Evolutionary conservation across 1,140 invertebrate species (phyloP).

Genomic region (Holcopasites calliopsidis): DNA sequence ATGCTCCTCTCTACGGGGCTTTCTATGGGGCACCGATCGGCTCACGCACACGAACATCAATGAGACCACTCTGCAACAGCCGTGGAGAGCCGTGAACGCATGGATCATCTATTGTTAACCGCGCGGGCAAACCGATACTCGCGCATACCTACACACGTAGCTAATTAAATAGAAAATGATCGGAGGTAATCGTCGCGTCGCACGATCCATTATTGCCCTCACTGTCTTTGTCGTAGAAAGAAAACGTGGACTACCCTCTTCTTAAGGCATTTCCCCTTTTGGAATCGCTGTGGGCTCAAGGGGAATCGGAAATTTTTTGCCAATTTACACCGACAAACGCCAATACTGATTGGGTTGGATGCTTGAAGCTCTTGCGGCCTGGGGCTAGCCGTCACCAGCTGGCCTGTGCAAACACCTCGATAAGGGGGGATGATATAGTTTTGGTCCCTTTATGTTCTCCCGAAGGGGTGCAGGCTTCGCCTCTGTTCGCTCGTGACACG

Average conservation of each 20-base stretch:
- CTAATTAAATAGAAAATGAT: constrained; percentile 59
- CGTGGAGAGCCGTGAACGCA: constrained; percentile 12
- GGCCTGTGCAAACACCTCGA: constrained; percentile 59
- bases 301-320: constrained; percentile 24
- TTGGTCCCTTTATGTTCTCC: constrained; percentile 55
- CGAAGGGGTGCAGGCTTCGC: constrained; percentile 38
- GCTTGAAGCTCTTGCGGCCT: constrained; percentile 58
- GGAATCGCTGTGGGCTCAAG: too few relatives aligned
- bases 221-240: too few relatives aligned
- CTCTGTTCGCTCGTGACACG: constrained; percentile 36
- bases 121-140: constrained; percentile 32
- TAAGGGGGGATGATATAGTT: constrained; percentile 44
- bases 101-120: constrained; percentile 58
- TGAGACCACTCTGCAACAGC: constrained; percentile 63
- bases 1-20: background rate
- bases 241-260: too few relatives aligned
- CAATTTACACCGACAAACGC: constrained; percentile 47
- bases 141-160: constrained; percentile 46
- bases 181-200: too few relatives aligned
- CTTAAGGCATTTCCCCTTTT: too few relatives aligned
- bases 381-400: constrained; percentile 62
- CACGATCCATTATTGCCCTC: constrained; percentile 18
- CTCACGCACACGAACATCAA: constrained; percentile 18
- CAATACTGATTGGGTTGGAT: constrained; percentile 38
- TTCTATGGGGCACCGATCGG: constrained; percentile 25